Conservation (phyloP, 2,888 invertebrate species). For the Crocallis elinguaria region DNA sequence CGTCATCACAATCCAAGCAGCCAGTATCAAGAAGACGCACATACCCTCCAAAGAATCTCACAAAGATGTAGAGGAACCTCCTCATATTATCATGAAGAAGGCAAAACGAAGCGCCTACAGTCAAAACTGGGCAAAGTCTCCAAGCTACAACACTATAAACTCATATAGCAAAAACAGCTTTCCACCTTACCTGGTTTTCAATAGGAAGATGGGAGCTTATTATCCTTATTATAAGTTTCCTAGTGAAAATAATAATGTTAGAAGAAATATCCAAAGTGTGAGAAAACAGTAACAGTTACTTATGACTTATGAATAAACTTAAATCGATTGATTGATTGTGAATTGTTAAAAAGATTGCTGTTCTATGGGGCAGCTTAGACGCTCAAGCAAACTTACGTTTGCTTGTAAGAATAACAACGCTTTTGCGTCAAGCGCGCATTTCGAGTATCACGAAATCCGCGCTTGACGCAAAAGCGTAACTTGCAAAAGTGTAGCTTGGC, state of each 20-base stretch:
- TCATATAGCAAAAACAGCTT: conserved; percentile 37
- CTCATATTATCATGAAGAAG: conserved; percentile 41
- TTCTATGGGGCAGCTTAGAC: no score
- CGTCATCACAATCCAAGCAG: conserved; percentile 26
- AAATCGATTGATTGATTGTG: no score
- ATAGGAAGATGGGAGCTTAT: conserved; percentile 67
- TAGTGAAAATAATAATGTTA: conserved; percentile 46
- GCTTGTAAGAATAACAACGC: no score
- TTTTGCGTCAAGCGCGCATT: no score
- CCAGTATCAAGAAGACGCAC: conserved; percentile 9
- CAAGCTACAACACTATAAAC: conserved; percentile 34
- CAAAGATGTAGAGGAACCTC: not conserved
- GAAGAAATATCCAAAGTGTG: conserved; percentile 49
- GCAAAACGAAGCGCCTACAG: conserved; percentile 51
- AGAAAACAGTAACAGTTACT: conserved; percentile 22
- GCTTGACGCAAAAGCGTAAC: no score
- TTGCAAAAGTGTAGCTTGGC: no score
- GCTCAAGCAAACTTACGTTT: no score
- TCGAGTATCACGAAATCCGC: no score
- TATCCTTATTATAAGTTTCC: conserved; percentile 70
- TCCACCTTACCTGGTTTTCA: conserved; percentile 72
- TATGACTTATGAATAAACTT: no score
- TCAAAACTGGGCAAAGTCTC: conserved; percentile 47
- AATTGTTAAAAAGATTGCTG: no score
- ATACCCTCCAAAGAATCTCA: not conserved